Evolutionary conservation across 1,140 invertebrate species (phyloP), one percentile per base, ranked within the genome.

Genomic region (Megathymus violae): DNA sequence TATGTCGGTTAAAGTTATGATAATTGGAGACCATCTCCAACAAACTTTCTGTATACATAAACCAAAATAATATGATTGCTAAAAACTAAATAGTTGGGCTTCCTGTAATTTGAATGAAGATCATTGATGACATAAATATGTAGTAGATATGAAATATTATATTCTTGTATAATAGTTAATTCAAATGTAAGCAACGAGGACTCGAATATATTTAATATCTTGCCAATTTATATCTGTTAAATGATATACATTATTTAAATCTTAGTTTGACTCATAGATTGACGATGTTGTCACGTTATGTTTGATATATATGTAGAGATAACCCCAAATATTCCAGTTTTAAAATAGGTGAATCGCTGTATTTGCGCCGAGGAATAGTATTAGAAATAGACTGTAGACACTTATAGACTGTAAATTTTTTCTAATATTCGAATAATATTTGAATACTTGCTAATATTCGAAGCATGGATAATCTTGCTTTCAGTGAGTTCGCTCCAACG

Each of bases 111-210:
- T 46, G 41, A 31, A 17, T 19, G 40, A 14, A 16, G 16, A n/a
- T 43, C 41, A 10, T n/a, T 9, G 54, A 6, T 58, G 54, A 58
- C 54, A 58, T 46, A 58, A 58, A 46, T 58, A 58, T 58, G 54
- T 58, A 46, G 15, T 27, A 36, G 54, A 46, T 58, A 44, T 58
- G 14, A 36, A 58, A 47, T 46, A 58, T 31, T 46, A 59, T 47
- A 31, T 13, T 11, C 31, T 43, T 10, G 27, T n/a, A 58, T 58
- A 46, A 58, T 47, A 44, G 36, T 59, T 17, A 59, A 46, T 59
- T 59, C 17, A 47, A 59, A 59, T 59, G 34, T 44, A 58, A 59
- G 43, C 54, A 59, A 59, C 54, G 25, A 47, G 36, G 15, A 13
- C 19, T 44, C 7, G 14, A 2, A 11, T 44, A 44, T 44, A 13